Conservation (phyloP, 2,888 invertebrate species). For the Ctena decussata region DNA sequence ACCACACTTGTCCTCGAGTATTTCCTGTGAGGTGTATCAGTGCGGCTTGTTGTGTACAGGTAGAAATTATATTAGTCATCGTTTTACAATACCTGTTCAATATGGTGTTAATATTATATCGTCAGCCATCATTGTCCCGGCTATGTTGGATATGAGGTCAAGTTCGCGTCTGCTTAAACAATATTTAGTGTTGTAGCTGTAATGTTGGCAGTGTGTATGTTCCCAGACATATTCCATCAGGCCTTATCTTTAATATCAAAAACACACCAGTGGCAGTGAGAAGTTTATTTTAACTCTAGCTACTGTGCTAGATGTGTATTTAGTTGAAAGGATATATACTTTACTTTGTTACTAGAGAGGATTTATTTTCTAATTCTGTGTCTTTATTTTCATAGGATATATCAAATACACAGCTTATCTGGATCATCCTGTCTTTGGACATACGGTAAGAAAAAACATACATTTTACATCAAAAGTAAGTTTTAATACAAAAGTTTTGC, state of each 20-base stretch:
- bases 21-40: slow-evolving; percentile 9
- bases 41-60: not conserved
- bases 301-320: not conserved
- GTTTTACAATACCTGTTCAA: slow-evolving; percentile 12
- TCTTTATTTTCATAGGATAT: not conserved
- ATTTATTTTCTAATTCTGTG: not conserved
- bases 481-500: too few relatives aligned
- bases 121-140: not conserved
- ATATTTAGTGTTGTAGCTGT: not conserved
- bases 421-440: not conserved
- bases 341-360: not conserved
- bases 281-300: not conserved
- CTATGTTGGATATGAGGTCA: not conserved
- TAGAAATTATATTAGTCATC: slow-evolving; percentile 5
- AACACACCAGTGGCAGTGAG: not conserved
- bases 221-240: not conserved
- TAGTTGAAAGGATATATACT: not conserved
- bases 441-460: not conserved
- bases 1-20: not conserved
- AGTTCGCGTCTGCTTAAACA: slow-evolving; percentile 2
- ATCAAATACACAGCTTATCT: not conserved
- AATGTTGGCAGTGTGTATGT: not conserved
- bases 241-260: not conserved
- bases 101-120: slow-evolving; percentile 11
- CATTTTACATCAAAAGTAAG: too few relatives aligned